phyloP scores from a whole-genome alignment of 2,888 invertebrate genomes.

The Leptothorax acervorum region DNA sequence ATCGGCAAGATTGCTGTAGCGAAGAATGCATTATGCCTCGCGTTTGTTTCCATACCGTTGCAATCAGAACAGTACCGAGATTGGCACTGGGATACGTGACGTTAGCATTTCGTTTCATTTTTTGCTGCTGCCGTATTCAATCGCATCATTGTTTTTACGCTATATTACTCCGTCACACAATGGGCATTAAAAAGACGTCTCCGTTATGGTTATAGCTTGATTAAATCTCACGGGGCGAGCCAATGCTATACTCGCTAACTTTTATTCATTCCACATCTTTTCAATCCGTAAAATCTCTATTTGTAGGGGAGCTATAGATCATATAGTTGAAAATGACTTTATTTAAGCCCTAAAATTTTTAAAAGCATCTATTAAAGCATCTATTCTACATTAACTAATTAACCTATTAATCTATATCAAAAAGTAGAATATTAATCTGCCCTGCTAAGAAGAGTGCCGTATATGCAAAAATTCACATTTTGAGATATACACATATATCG shows the following conservation, averaged over 20 bases:
- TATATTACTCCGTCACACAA: neutral
- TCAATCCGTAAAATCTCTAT: neutral
- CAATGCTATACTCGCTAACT: neutral
- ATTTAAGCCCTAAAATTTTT: neutral
- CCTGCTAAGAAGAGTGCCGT: too few species aligned
- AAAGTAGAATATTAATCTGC: neutral
- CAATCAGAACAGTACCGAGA: neutral
- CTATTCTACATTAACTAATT: neutral
- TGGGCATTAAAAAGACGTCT: neutral
- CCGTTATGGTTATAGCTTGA: neutral
- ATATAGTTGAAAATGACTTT: neutral
- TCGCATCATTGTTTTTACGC: neutral
- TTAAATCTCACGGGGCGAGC: neutral
- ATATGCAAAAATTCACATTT: too few species aligned
- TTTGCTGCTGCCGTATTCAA: neutral
- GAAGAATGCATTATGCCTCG: constrained; percentile 41
- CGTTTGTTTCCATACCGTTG: constrained; percentile 9
- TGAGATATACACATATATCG: too few species aligned
- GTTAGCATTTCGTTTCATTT: neutral
- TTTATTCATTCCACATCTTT: neutral
- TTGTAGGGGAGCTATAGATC: neutral
- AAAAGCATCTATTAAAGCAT: neutral
- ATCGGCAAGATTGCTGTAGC: constrained; percentile 64
- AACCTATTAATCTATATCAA: neutral
- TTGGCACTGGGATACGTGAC: neutral